A percentile compares a stretch with the other conserved stretches of the same genome.
Conservation (phyloP, 35 echinoderm and acorn worm genomes). For the Heliocidaris erythrogramma region DNA sequence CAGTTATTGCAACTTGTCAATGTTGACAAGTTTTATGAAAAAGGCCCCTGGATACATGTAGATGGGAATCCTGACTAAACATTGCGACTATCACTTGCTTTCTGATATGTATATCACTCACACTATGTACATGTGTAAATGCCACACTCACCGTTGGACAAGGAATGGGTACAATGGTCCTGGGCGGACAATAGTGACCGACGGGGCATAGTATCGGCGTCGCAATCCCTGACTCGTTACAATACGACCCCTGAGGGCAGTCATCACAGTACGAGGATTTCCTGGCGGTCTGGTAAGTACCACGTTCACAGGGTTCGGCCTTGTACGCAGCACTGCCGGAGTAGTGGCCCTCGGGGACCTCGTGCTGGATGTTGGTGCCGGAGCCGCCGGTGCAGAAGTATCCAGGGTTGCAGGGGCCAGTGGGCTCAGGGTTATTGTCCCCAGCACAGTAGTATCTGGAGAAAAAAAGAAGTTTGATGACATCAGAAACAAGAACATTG, state of each 20-base stretch:
- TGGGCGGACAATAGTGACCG: conserved; percentile 78
- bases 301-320: conserved; percentile 87
- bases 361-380: conserved; percentile 77
- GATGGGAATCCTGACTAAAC: no score
- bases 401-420: conserved; percentile 84
- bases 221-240: conserved; percentile 76
- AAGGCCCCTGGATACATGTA: no score
- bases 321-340: conserved; percentile 80
- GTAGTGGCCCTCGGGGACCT: conserved; percentile 80
- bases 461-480: neutral
- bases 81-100: no score
- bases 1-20: no score
- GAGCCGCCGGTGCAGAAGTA: conserved; percentile 96
- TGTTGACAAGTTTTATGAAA: no score
- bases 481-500: no score
- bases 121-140: no score
- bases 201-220: conserved; percentile 58
- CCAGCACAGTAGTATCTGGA: conserved; percentile 97
- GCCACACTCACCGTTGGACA: conserved; percentile 78
- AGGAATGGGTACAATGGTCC: conserved; percentile 78
- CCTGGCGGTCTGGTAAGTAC: conserved; percentile 86
- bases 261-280: conserved; percentile 69
- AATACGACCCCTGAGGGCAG: conserved; percentile 89
- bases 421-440: conserved; percentile 97
- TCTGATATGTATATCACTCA: no score